phyloP scores from a whole-genome alignment of 2,113 vertebrate genomes.

The Tachycineta bicolor region DNA sequence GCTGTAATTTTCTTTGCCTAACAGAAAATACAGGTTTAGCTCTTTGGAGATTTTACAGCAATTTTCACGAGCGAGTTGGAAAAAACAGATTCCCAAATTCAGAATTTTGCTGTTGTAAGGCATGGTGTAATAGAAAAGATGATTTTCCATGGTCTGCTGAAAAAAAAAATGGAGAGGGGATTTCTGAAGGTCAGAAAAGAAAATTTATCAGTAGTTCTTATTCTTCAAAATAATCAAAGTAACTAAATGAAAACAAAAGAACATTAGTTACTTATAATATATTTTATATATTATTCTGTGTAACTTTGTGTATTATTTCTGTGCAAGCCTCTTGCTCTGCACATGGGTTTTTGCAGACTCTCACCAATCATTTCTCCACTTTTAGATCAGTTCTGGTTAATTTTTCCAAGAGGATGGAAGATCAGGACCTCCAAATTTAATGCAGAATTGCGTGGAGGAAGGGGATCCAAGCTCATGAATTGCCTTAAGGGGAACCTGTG shows the following conservation, averaged over 20 bases:
- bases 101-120: neutral
- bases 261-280: neutral
- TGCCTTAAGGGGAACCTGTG: neutral
- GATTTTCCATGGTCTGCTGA: neutral
- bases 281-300: neutral
- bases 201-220: neutral
- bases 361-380: neutral
- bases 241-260: neutral
- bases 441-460: neutral
- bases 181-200: neutral
- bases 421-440: neutral
- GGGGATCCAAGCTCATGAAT: neutral
- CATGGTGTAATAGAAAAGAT: neutral
- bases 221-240: neutral
- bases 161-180: neutral
- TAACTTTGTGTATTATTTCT: neutral
- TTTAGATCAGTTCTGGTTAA: neutral
- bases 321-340: neutral
- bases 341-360: neutral
- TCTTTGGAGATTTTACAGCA: neutral
- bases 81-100: neutral
- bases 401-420: neutral
- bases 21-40: slow-evolving; percentile 3
- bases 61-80: neutral
- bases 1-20: neutral